Evolutionary conservation across 2,888 invertebrate species (phyloP).

Genomic region (Watsonalla binaria): DNA sequence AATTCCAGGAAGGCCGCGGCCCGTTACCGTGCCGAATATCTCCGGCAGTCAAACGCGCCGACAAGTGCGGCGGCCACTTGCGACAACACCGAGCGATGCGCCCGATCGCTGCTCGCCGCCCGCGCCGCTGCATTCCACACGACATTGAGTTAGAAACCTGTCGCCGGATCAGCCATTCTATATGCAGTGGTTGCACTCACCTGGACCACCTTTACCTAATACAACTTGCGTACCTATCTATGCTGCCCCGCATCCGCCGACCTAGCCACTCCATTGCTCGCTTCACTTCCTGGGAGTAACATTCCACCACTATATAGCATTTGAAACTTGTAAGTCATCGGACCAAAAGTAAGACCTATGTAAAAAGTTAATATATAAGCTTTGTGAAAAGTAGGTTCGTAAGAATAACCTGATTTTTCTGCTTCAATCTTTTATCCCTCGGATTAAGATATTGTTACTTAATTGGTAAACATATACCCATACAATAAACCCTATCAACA

Average conservation of each 20-base stretch:
- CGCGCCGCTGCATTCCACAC: constrained; percentile 66
- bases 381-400: too few species aligned
- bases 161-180: constrained; percentile 61
- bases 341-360: too few species aligned
- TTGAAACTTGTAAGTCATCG: too few species aligned
- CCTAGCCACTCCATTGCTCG: constrained; percentile 9
- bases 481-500: too few species aligned
- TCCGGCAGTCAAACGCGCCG: constrained; percentile 76
- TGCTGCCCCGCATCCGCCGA: constrained; percentile 8
- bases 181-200: constrained; percentile 32
- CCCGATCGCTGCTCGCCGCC: constrained; percentile 21
- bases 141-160: constrained; percentile 74
- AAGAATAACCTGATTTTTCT: too few species aligned
- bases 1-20: constrained; percentile 77
- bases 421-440: too few species aligned
- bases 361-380: too few species aligned
- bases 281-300: neutral
- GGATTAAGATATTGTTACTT: too few species aligned
- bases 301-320: too few species aligned
- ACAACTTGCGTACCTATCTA: constrained; percentile 24
- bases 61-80: constrained; percentile 76
- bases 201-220: constrained; percentile 32
- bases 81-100: constrained; percentile 72
- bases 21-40: constrained; percentile 79
- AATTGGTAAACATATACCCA: too few species aligned